Evolutionary conservation across 2,888 invertebrate species (phyloP), one percentile per base, ranked within the genome.

Genomic region (Oscheius myriophilus): DNA sequence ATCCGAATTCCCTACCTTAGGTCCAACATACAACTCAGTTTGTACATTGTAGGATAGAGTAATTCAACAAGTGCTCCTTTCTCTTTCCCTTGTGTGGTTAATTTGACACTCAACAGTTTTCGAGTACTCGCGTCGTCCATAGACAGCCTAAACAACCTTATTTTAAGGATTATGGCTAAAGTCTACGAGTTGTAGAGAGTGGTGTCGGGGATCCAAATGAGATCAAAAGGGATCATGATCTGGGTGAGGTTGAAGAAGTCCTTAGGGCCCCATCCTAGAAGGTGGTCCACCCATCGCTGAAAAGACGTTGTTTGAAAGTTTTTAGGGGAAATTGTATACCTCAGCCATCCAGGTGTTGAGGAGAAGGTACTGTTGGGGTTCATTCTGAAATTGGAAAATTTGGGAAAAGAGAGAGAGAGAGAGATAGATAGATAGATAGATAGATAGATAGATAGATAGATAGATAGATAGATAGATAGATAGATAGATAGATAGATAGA

Each of bases 271-370:
- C 84, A 84, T 18, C 73, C 74, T 2, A 84, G 70, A 33, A 79
- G 66, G 53, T 78, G 76, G 63, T 84, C 84, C 16, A 68, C 71
- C 84, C 84, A 82, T 9, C 83, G 75, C 78, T 83, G 75, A 16
- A 80, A 72, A 33, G 7, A 11, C 16, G 11, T 7, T 11, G 18
- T 12, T 23, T 23, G 42, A 3, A 25, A 39, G n/a, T 18, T 7
- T 23, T 18, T 49, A 2, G 3, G 49, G 3, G 6, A 6, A 23
- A 33, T 4, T 23, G 16, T n/a, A 26, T 41, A 83, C 83, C 80
- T 84, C 84, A 42, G 83, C 81, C 23, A 85, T 81, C 85, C 85
- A 85, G 1, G 85, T 82, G 67, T 85, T 85, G 25, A 85, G 70
- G 63, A 85, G 72, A 43, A 85, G 67, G 72, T 79, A 84, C 69